phyloP scores from a whole-genome alignment of 2,888 invertebrate genomes.

The Sipha maydis region DNA sequence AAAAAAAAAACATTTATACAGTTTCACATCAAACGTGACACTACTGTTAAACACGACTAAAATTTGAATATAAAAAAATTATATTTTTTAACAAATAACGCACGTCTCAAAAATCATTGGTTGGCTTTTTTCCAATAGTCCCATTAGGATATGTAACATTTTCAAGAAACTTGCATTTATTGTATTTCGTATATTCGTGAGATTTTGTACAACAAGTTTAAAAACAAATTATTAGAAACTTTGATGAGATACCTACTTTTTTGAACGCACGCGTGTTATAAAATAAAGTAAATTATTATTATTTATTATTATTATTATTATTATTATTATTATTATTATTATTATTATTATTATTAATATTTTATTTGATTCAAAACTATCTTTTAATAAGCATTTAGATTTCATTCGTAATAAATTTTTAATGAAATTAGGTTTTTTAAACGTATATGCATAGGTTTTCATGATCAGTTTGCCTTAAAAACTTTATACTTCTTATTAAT shows the following conservation, averaged over 20 bases:
- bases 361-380: too few relatives aligned
- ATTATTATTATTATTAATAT: too few relatives aligned
- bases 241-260: neutral
- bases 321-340: too few relatives aligned
- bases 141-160: constrained; percentile 9
- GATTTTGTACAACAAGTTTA: constrained; percentile 2
- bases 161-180: neutral
- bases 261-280: neutral
- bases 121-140: constrained; percentile 28
- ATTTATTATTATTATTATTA: too few relatives aligned
- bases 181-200: constrained; percentile 2
- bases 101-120: neutral
- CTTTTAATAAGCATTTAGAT: too few relatives aligned
- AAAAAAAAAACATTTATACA: neutral
- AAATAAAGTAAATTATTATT: neutral
- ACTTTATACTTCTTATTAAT: too few relatives aligned
- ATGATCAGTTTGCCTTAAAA: too few relatives aligned
- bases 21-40: neutral
- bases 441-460: too few relatives aligned
- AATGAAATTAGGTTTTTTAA: too few relatives aligned
- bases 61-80: neutral
- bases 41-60: neutral
- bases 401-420: too few relatives aligned
- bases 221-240: neutral
- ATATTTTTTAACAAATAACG: neutral